Evolutionary conservation across 2,888 invertebrate species (phyloP).

Genomic region (Morinoia aosen): DNA sequence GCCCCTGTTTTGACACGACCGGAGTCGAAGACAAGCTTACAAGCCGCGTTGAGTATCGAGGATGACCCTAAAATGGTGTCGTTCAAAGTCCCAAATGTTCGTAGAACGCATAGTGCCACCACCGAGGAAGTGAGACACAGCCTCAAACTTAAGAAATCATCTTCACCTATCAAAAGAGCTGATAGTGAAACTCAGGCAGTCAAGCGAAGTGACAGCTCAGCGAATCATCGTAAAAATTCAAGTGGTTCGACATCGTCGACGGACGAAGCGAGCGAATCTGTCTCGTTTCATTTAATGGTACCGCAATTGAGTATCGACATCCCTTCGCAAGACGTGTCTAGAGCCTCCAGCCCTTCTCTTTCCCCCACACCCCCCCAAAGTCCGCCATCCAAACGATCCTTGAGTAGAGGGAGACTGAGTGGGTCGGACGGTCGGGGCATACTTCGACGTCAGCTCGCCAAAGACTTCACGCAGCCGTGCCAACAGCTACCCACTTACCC

Average conservation of each 20-base stretch:
- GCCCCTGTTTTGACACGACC: conserved; percentile 39
- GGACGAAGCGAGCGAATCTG: conserved; percentile 66
- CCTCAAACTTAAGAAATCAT: conserved; percentile 50
- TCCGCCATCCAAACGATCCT: not conserved
- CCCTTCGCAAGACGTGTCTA: conserved; percentile 63
- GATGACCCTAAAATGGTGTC: conserved; percentile 63
- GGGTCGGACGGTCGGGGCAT: conserved; percentile 18
- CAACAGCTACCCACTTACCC: conserved; percentile 37
- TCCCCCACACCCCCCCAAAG: conserved; percentile 58
- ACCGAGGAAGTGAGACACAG: conserved; percentile 54
- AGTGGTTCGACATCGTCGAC: conserved; percentile 65
- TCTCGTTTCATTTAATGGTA: conserved; percentile 67
- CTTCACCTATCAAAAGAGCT: conserved; percentile 56
- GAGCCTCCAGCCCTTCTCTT: conserved; percentile 64
- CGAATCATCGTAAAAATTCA: conserved; percentile 55
- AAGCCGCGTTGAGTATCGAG: conserved; percentile 56
- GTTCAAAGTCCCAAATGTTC: conserved; percentile 63
- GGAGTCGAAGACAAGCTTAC: conserved; percentile 26
- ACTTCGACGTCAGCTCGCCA: conserved; percentile 27
- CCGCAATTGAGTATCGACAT: conserved; percentile 64
- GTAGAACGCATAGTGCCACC: conserved; percentile 63
- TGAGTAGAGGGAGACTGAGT: not conserved
- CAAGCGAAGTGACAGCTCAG: conserved; percentile 61
- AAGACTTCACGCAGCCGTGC: conserved; percentile 44
- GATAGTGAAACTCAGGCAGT: conserved; percentile 61